Base-by-base conservation (phyloP, 2,888 invertebrate species). In the Hydraecia micacea region DNA sequence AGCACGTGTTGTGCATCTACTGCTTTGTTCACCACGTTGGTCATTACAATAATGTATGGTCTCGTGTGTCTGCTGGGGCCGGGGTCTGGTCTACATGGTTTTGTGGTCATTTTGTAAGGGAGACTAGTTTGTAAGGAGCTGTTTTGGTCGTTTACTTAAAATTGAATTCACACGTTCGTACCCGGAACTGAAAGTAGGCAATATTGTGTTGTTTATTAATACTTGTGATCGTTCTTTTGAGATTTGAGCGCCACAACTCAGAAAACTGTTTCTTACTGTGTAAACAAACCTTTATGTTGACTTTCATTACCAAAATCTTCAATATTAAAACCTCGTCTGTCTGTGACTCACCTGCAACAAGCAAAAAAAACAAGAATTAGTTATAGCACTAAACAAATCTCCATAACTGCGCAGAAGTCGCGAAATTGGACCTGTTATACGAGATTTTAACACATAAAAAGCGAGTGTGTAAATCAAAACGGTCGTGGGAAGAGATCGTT, bases 271-370 rank as follows among this genome's bases (percentile, higher is more conserved):
- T 60, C 42, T 25, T 60, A 42, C 15, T 36, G 36, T 42, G 21
- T 79, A 67, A 52, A 60, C 68, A 74, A 81, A 85, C 80, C 79
- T 80, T 28, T 52, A 46, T 13, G 63, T 18, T 75, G 77, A 66
- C 39, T 75, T 55, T 39, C 63, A 75, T 55, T 62, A 9, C 65
- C 62, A 32, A 65, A n/a, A 67, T 76, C 73, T 68, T 69, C 62
- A 73, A 70, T 21, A 67, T 55, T 39, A 66, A 72, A 72, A 62
- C 58, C 28, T 70, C 58, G 66, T 73, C 46, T 32, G 39, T 46
- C 69, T n/a, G 46, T 89, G 86, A 89, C 92, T 92, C 84, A 93
- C 93, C 93, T 93, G 91, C 52, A 93, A 92, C 92, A 91, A 93
- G 86, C 13, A 68, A 89, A n/a, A 86, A 86, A 83, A 83, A 84